These are phyloP conservation scores for Mesocentrotus franciscanus DNA, from an alignment of 53 echinoderm and acorn worm genomes.

Conservation along the genomic window DNA sequence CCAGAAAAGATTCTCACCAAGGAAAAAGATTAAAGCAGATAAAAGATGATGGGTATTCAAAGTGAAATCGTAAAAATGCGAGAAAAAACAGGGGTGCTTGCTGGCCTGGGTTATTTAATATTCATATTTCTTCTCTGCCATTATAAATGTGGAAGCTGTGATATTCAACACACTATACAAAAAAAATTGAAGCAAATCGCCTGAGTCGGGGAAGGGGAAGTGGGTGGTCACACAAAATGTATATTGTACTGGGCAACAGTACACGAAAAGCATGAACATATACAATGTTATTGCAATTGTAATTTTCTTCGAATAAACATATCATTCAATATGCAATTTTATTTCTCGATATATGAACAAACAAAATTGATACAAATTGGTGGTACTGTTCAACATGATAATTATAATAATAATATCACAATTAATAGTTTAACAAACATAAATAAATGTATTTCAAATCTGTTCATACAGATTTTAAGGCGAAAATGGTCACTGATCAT, in stretches of 20 bases:
- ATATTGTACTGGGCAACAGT: too few relatives aligned
- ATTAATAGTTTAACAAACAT: neutral
- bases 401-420: neutral
- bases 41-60: neutral
- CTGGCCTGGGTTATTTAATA: neutral
- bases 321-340: slow-evolving; percentile 6
- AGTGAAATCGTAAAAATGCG: neutral
- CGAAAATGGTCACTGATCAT: neutral
- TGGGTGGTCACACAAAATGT: too few relatives aligned
- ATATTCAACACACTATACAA: neutral
- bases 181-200: neutral
- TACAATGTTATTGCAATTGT: neutral
- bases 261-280: neutral
- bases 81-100: neutral
- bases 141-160: neutral
- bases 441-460: slow-evolving; percentile 4
- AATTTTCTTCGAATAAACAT: neutral
- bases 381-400: slow-evolving; percentile 10
- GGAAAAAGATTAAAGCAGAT: neutral
- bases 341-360: neutral
- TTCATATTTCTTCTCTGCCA: neutral
- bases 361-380: neutral
- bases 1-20: neutral
- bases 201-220: too few relatives aligned
- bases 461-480: slow-evolving; percentile 9